Base-by-base conservation (phyloP, 1,140 invertebrate species). In the Acromyrmex heyeri region DNA sequence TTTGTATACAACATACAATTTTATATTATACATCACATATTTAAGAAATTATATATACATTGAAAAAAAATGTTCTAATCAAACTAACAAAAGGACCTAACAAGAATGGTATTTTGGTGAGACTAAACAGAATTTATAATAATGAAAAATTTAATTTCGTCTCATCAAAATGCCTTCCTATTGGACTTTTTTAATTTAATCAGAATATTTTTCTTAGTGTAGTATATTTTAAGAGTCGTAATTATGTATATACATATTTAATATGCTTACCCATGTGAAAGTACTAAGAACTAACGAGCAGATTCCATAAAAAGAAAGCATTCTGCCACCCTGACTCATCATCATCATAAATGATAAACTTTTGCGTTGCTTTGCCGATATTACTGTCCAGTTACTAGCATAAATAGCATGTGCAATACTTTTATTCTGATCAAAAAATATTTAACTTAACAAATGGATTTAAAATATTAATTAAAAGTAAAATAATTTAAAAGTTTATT, bases 261-360 rank as follows among this genome's bases (percentile, higher is more conserved):
- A 0, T 57, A 48, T 79, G 50, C 65, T 86, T 10, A 86, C 85
- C 85, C 77, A 86, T 14, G 77, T 86, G 10, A 86, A 86, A 57
- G n/a, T 81, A 30, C 10, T 34, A 16, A 86, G 77, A 62, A 34
- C 3, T 24, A 86, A 24, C 7, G 65, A n/a, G 48, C 64, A 86
- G 27, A 72, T 1, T 50, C 77, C 61, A 21, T 86, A 57, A 55
- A 61, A 62, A 12, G 65, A 62, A n/a, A 86, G 14, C 10, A 69
- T 82, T 2, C 2, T 50, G 53, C 75, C 85, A 70, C 59, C 70
- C 1, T 86, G 65, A 16, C 85, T 81, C 0, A 81, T 70, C 65
- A 67, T 81, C 57, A 86, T 86, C 0, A 86, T 5, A 8, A 86
- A 27, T 8, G 44, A 30, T 48, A 86, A 81, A 4, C 18, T 64